These are phyloP conservation scores for Stegodyphus mimosarum DNA, from an alignment of 1,140 invertebrate genomes.

Conservation along the genomic window DNA sequence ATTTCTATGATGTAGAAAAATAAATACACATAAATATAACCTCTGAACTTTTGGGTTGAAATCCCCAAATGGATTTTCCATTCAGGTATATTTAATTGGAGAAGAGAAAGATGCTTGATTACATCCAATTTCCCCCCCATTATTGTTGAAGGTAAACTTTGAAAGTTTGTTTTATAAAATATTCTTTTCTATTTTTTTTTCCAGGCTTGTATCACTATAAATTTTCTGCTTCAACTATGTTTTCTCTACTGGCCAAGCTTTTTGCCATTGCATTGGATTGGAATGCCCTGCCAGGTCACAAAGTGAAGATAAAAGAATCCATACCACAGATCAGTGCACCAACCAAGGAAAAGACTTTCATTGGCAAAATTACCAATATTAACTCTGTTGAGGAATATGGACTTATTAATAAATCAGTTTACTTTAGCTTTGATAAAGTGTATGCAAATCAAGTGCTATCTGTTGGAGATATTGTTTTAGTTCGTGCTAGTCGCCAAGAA, in stretches of 20 bases:
- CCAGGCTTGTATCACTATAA: slow-evolving; percentile 2
- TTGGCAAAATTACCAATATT: slow-evolving; percentile 23
- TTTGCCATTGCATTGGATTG: neutral
- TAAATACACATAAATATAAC: no score
- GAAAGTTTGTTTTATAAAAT: neutral
- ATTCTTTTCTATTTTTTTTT: slow-evolving; percentile 13
- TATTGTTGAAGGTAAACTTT: no score
- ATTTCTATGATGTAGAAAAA: neutral
- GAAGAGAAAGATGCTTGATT: no score
- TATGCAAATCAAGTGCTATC: slow-evolving; percentile 10
- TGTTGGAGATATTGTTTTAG: slow-evolving; percentile 17
- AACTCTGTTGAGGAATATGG: slow-evolving; percentile 47
- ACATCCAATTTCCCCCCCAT: no score
- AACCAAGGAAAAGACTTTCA: slow-evolving; percentile 5
- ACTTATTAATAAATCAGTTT: slow-evolving; percentile 18
- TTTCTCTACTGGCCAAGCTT: slow-evolving; percentile 30
- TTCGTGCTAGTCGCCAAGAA: slow-evolving; percentile 21
- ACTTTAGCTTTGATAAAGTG: slow-evolving; percentile 37
- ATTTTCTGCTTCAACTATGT: slow-evolving; percentile 27
- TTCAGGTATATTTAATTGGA: no score
- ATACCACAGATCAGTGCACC: no score
- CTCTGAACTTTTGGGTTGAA: no score
- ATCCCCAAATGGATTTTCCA: no score
- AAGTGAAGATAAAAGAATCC: slow-evolving; percentile 27
- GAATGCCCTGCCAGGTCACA: slow-evolving; percentile 4